Evolutionary conservation across 2,797 vertebrate species (phyloP), one percentile per base, ranked within the genome.

Genomic region (Amblyopsis hoosieri): DNA sequence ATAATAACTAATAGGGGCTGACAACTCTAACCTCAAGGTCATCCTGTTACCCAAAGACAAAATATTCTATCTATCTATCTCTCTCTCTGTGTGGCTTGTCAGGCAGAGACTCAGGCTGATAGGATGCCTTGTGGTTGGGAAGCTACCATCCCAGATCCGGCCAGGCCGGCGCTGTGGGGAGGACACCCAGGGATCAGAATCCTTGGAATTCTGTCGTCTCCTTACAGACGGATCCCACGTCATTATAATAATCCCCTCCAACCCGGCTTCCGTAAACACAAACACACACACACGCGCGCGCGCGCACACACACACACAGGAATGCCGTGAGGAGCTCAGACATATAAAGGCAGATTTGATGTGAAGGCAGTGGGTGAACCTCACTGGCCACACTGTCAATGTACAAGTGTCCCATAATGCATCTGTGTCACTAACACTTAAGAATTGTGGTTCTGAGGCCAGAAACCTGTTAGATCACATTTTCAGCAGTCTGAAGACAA

Each of bases 271-370:
- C 33, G 8, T 37, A 37, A 37, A 15, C 15, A 23, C 52, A 15
- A 2, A 54, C 52, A 54, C 23, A 15, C 52, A 7, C 11, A 11
- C 23, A 54, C 10, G 13, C 50, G 14, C 47, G 60, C 49, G 59
- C 51, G 42, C 47, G 60, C 49, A 61, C 51, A 42, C 69, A 60
- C 56, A 12, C 63, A 57, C 49, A 61, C 51, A 45, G 4, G 83
- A 87, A 88, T 82, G 81, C 76, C 12, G 76, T 62, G 85, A 85
- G 81, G 86, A 90, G 76, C 55, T 85, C 71, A 45, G 78, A 69
- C 81, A 82, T 83, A 82, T 76, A 79, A 82, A 84, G 79, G 86
- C 80, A 83, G 82, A 86, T 86, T 78, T 73, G 64, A 86, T 69
- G 80, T 81, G 83, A 76, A 67, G 78, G 71, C 78, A 67, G 55